Conservation (phyloP, 2,113 vertebrate species). For the Struthidea cinerea region DNA sequence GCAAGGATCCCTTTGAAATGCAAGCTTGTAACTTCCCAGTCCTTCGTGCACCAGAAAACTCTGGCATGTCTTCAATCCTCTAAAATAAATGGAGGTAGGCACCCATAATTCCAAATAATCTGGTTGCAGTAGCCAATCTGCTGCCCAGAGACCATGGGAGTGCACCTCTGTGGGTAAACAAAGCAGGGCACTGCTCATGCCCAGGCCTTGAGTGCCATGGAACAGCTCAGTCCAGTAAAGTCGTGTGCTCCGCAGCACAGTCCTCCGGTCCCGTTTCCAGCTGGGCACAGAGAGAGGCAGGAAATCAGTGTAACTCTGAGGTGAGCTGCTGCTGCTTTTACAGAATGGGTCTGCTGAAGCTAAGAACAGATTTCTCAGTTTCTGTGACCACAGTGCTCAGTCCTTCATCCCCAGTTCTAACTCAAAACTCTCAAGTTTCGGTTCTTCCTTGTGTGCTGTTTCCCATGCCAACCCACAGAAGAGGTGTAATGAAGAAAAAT, state of each 20-base stretch:
- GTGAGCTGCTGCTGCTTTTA: neutral
- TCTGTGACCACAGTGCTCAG: neutral
- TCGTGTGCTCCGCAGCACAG: no score
- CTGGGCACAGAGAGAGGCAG: neutral
- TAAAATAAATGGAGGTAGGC: neutral
- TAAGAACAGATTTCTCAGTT: neutral
- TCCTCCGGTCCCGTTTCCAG: accelerated
- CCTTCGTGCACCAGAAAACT: neutral
- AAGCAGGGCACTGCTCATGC: neutral
- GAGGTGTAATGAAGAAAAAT: neutral
- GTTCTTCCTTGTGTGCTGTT: neutral
- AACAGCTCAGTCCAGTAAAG: neutral
- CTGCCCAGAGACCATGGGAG: accelerated
- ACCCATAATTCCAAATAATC: neutral
- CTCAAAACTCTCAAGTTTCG: neutral
- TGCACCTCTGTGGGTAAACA: neutral
- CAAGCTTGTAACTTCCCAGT: neutral
- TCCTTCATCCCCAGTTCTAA: neutral
- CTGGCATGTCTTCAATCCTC: neutral
- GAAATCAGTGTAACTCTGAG: neutral
- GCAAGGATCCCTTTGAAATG: neutral
- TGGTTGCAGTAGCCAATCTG: neutral
- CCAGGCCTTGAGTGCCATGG: no score
- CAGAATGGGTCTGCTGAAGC: neutral
- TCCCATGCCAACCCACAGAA: neutral